These are phyloP conservation scores for Neodiprion lecontei DNA, from an alignment of 1,140 invertebrate species.

Conservation along the genomic window DNA sequence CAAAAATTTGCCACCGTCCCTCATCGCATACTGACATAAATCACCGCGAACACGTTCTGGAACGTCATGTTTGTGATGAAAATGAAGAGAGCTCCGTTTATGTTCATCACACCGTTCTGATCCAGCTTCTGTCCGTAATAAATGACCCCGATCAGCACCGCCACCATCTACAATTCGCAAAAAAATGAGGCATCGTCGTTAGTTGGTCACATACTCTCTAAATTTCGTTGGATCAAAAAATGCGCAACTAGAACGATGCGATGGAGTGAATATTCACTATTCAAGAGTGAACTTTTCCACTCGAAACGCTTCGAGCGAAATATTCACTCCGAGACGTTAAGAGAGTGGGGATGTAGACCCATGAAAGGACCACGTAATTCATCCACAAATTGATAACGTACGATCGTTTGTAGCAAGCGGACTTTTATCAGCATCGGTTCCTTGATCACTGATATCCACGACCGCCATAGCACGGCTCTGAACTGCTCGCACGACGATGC, in stretches of 20 bases:
- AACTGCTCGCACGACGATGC: conserved; percentile 90
- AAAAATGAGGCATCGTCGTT: conserved; percentile 14
- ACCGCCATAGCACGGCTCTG: conserved; percentile 86
- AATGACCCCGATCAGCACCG: conserved; percentile 85
- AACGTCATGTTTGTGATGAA: conserved; percentile 94
- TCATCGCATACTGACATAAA: conserved; percentile 74
- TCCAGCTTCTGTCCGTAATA: conserved; percentile 86
- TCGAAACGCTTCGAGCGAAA: too few relatives aligned
- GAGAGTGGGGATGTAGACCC: too few relatives aligned
- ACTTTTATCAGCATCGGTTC: conserved; percentile 91
- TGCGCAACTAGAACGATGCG: too few relatives aligned
- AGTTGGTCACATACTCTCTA: not conserved
- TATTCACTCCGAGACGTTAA: too few relatives aligned
- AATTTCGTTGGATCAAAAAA: not conserved
- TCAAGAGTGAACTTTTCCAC: too few relatives aligned
- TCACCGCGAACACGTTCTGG: conserved; percentile 88
- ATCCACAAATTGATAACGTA: conserved; percentile 62
- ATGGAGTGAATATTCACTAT: too few relatives aligned
- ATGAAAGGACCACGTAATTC: not conserved
- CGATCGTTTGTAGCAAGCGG: conserved; percentile 85
- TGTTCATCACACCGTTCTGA: conserved; percentile 92
- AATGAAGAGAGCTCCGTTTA: conserved; percentile 94
- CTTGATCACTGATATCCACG: conserved; percentile 85
- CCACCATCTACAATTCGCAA: conserved; percentile 74
- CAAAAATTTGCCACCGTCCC: conserved; percentile 8